Base-by-base conservation (phyloP, 2,888 invertebrate genomes). In the Hydrotaea diabolus region DNA sequence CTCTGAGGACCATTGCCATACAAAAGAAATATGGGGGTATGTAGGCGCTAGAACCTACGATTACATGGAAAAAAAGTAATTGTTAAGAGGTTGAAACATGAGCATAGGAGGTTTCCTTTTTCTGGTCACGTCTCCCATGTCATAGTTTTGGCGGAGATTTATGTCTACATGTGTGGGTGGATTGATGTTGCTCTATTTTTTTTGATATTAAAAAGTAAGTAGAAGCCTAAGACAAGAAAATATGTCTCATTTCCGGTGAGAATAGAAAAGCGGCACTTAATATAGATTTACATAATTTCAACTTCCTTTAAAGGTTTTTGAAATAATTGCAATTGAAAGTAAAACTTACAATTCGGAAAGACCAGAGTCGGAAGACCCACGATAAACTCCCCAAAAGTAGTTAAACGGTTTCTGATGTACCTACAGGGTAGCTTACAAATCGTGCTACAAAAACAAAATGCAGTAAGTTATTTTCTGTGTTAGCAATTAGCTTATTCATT, bases 1-100 rank as follows among this genome's bases (percentile, higher is more conserved):
- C 80, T 76, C 80, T 83, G 21, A 59, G 55, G 83, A 83, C 76
- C 80, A 73, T 39, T 39, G 39, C 13, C 3, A 31, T 31, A 31
- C 3, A 4, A 31, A 31, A 31, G 31, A 31, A 31, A 2, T 31
- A 2, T 31, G 31, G 31, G 39, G 39, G 39, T n/a, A 13, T 49
- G 49, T n/a, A 2, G 49, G 2, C n/a, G n/a, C n/a, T 2, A n/a
- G 43, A 43, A 43, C 43, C 2, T 4, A 13, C 2, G 7, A 31
- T 31, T 31, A 39, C 1, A 39, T n/a, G n/a, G 9, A 39, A 39
- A 39, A 39, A 39, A 39, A 39, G 9, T 11, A 49, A 2, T 5
- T n/a, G n/a, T 13, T 2, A 49, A n/a, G n/a, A 49, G 15, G 2
- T 43, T 4, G 43, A n/a, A 49, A 49, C 2, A 49, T 49, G 49